Evolutionary conservation across 1,140 invertebrate species (phyloP), one percentile per base, ranked within the genome.

Genomic region (Cydia pomonella): DNA sequence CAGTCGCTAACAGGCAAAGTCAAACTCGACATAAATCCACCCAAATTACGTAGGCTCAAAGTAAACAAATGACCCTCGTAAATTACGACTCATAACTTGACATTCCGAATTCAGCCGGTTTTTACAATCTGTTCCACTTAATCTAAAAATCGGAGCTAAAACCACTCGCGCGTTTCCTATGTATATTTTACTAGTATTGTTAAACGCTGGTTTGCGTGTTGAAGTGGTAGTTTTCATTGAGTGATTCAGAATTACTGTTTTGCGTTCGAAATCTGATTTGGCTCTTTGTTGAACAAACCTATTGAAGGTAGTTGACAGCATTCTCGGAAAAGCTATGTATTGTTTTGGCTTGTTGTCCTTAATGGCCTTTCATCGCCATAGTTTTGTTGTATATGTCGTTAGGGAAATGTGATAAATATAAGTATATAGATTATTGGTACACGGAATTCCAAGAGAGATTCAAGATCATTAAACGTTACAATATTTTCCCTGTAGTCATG

Each of bases 21-120:
- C 64, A 69, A 69, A 69, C 64, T 69, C 27, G 6, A 69, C 64
- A 69, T 41, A 69, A 69, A 69, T 69, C 64, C 64, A 69, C 64
- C 53, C 64, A 69, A 69, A 69, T 69, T 69, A 33, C 64, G 64
- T 69, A 69, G 27, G 29, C 64, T 69, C 33, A 10, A 69, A 69
- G 18, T 38, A 41, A 41, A 69, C 29, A 38, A 69, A 69, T 69
- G 64, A 69, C 16, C 64, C 27, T 69, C 33, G 64, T 69, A 69
- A 69, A 69, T 69, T 18, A 69, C 64, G 25, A n/a, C 29, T 18
- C 53, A 59, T 69, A 18, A 69, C 41, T 69, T 69, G 64, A 69
- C 64, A 33, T 41, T 33, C 64, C 64, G 64, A 69, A 69, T 41
- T 69, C 27, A 33, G 64, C n/a, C 7, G 64, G 64, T 69, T 69